A percentile compares a stretch with the other conserved stretches of the same genome.
These are phyloP conservation scores for Tyrophagus putrescentiae DNA, from an alignment of 1,140 invertebrate genomes.

Conservation along the genomic window DNA sequence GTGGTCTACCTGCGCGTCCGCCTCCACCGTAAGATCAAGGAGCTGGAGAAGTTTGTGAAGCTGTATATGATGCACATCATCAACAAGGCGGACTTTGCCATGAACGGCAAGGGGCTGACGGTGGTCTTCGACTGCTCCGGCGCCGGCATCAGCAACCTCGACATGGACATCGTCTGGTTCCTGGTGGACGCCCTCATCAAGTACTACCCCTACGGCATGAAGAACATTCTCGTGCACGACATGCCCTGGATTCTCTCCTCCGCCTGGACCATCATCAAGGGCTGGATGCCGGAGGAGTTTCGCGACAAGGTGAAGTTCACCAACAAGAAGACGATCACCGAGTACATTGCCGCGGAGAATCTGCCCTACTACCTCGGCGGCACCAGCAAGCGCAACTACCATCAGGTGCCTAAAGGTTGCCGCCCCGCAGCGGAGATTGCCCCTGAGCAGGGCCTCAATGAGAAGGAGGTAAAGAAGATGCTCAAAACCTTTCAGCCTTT, in stretches of 20 bases:
- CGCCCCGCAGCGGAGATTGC: constrained; percentile 20
- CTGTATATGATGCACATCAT: constrained; percentile 9
- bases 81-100: constrained; percentile 13
- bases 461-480: constrained; percentile 5
- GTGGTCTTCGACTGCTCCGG: constrained; percentile 22
- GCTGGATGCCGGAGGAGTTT: constrained; percentile 21
- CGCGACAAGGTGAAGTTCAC: constrained; percentile 23
- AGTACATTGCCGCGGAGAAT: constrained; percentile 23
- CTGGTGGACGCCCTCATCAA: constrained; percentile 20
- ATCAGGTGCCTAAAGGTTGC: constrained; percentile 19
- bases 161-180: constrained; percentile 25
- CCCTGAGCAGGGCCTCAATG: neutral
- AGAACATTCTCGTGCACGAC: constrained; percentile 23
- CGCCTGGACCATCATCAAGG: constrained; percentile 22
- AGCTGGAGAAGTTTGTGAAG: constrained; percentile 15
- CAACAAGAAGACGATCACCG: constrained; percentile 19
- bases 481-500: constrained; percentile 3
- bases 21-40: constrained; percentile 16
- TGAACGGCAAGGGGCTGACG: constrained; percentile 18
- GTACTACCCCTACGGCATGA: constrained; percentile 24
- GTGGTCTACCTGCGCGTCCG: constrained; percentile 24
- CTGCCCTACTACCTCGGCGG: constrained; percentile 25
- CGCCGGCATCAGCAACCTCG: constrained; percentile 18
- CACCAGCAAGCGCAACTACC: constrained; percentile 2
- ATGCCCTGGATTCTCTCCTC: constrained; percentile 24